Percentiles rank a stretch among this genome's conserved stretches.
Evolutionary conservation across 2,113 vertebrate genomes (phyloP).

Genomic region (Calidris pugnax): DNA sequence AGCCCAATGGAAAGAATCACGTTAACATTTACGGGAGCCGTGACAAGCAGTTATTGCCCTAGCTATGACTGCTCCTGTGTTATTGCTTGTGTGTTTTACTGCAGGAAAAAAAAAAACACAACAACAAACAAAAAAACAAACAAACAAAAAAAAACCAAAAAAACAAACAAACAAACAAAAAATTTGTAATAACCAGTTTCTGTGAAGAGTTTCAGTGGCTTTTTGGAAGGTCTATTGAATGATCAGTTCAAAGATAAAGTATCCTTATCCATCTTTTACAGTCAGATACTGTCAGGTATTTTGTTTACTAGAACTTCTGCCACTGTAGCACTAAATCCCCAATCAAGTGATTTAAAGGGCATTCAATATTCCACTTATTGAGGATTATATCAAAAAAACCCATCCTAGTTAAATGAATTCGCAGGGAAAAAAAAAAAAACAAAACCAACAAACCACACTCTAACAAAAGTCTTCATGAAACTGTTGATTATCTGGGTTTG

Average conservation of each 20-base stretch:
- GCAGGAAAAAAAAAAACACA: neutral
- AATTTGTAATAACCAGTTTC: neutral
- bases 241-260: neutral
- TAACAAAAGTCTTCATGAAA: no score
- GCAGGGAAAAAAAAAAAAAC: no score
- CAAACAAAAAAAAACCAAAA: neutral
- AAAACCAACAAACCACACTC: no score
- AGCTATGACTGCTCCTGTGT: neutral
- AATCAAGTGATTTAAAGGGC: neutral
- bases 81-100: neutral
- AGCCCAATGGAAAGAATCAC: neutral
- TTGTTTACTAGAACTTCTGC: neutral
- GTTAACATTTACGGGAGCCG: neutral
- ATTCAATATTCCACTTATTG: neutral
- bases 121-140: neutral
- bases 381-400: neutral
- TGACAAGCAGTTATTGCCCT: neutral
- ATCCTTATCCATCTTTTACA: neutral
- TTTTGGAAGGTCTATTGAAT: neutral
- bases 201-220: neutral
- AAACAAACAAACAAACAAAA: neutral
- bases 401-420: neutral
- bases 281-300: neutral
- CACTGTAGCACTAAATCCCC: neutral
- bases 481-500: no score